Evolutionary conservation across 2,797 vertebrate genomes (phyloP).

Genomic region (Diplodus puntazzo): DNA sequence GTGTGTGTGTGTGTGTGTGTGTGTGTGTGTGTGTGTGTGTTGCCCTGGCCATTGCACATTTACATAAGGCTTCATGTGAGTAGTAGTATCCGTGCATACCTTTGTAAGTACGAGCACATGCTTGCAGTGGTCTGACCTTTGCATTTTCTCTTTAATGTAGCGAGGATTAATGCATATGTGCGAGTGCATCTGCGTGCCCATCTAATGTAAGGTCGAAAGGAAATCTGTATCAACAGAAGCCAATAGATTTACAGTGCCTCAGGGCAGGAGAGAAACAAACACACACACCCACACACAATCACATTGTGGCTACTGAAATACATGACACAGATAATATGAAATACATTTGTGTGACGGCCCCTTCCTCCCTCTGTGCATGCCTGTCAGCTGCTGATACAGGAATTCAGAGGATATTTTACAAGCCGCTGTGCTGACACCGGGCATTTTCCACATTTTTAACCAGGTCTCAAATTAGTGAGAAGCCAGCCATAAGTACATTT

Average conservation of each 20-base stretch:
- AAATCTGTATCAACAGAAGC: slow-evolving; percentile 39
- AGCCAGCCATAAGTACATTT: slow-evolving; percentile 49
- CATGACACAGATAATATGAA: slow-evolving; percentile 44
- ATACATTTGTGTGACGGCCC: slow-evolving; percentile 41
- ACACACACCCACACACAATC: slow-evolving; percentile 19
- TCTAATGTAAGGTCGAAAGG: slow-evolving; percentile 26
- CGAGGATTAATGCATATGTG: slow-evolving; percentile 20
- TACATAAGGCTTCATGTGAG: slow-evolving; percentile 41
- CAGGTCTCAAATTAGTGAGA: slow-evolving; percentile 75
- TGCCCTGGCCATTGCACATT: slow-evolving; percentile 23
- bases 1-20: slow-evolving; percentile 46
- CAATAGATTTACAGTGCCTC: slow-evolving; percentile 46
- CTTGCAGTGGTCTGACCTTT: slow-evolving; percentile 28
- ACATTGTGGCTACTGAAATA: slow-evolving; percentile 34
- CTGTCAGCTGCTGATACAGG: slow-evolving; percentile 70
- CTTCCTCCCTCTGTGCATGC: slow-evolving; percentile 19
- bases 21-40: slow-evolving; percentile 46
- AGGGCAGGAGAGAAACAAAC: slow-evolving; percentile 18
- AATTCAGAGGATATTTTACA: slow-evolving; percentile 69
- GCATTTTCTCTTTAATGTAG: slow-evolving; percentile 6
- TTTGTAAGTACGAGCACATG: slow-evolving; percentile 7
- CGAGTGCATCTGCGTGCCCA: slow-evolving; percentile 21
- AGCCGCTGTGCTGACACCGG: slow-evolving; percentile 69
- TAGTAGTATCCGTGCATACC: slow-evolving; percentile 1
- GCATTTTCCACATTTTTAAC: slow-evolving; percentile 75